Base-by-base conservation (phyloP, 2,888 invertebrate species). In the Drosophila differens region DNA sequence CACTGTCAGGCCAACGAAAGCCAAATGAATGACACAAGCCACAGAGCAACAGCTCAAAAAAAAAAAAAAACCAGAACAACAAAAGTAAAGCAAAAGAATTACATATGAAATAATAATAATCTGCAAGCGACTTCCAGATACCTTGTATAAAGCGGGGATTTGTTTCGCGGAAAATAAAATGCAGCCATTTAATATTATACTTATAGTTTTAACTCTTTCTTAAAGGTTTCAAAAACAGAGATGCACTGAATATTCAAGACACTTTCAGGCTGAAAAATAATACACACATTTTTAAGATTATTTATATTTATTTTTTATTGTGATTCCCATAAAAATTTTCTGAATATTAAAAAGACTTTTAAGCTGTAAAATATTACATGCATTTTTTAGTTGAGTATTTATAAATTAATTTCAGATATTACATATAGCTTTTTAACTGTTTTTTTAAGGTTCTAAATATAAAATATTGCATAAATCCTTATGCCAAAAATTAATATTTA, bases 21-120 rank as follows among this genome's bases (percentile, higher is more conserved):
- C 90, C 88, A 85, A 85, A 85, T 89, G 91, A 85, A 85, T 85
- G 85, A 91, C 91, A 89, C 89, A 89, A 89, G 89, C 87, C 91
- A 65, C 89, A 86, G 82, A 77, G 84, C 84, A 89, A 83, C 77
- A 86, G 87, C 64, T 54, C 62, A 70, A 32, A 53, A 68, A 77
- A 82, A 68, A 58, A 52, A 35, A 65, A 65, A 14, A n/a, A n/a
- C n/a, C 4, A 33, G 4, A 33, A 4, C 35, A 35, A 54, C 64
- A 70, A 65, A 47, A 47, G 47, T 47, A 16, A 47, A 16, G 22
- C 35, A 74, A 63, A 62, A 30, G 28, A 57, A 39, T 16, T 68
- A 49, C 33, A 66, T 59, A 41, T 47, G 19, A 54, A 55, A 51
- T 33, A 44, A 53, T 41, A 12, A 35, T n/a, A 19, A 12, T 2